Evolutionary conservation across 1,140 invertebrate genomes (phyloP), one percentile per base, ranked within the genome.

Genomic region (Gonioctena quinquepunctata): DNA sequence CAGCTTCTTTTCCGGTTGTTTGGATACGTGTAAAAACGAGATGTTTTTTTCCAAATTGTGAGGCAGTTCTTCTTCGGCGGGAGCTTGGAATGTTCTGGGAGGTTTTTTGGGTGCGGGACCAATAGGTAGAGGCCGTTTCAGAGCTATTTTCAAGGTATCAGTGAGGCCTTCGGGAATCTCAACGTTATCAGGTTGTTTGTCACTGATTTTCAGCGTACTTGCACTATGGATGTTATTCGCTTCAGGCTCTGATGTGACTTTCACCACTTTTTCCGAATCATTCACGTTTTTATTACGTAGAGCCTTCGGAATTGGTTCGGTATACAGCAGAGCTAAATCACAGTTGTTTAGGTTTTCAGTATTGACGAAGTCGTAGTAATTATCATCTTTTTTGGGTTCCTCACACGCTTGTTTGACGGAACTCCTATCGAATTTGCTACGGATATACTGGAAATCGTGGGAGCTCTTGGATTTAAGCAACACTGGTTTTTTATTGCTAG

Each of bases 51-150:
- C 27, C 6, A 62, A 42, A 23, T 72, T 70, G 19, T 66, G 7
- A 33, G 13, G 52, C 21, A n/a, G 26, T 21, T 59, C 61, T 57
- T 42, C 16, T 2, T 70, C 73, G 11, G 75, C 74, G 65, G 81
- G 82, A 76, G 88, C 86, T 62, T 84, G 84, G 78, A 91, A 90
- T 4, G 88, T 89, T 77, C 91, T 79, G 1, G 91, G 91, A 19
- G 91, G 91, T 78, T 93, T 93, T 73, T 88, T 88, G 0, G 91
- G 91, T 26, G 90, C 89, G 6, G 90, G 89, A 2, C 90, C 90
- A 16, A 78, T 27, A 0, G 90, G 90, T 66, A 92, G 77, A 0
- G 89, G 89, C 70, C 88, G 85, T 74, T 87, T 88, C 23, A 90
- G 79, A 26, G 88, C 89, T 54, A 85, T 86, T 75, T 88, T 89